Conservation (phyloP, 2,888 invertebrate genomes). For the Spisula solida region DNA sequence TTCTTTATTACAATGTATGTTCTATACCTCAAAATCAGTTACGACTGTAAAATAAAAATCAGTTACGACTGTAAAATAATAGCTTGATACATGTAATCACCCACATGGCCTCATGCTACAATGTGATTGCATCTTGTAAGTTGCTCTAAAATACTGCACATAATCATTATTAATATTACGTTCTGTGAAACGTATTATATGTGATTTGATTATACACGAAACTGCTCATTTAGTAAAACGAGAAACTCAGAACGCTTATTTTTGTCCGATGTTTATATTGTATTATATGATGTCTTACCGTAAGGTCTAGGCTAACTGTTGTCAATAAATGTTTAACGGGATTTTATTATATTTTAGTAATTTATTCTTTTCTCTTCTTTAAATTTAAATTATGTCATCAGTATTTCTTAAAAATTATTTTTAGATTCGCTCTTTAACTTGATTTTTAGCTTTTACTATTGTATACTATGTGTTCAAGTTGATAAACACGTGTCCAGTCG, state of each 20-base stretch:
- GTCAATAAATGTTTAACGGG: background rate
- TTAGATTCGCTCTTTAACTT: conserved; percentile 6
- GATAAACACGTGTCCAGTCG: background rate
- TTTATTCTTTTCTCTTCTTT: conserved; percentile 15
- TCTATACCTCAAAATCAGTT: no score
- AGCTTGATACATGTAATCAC: no score
- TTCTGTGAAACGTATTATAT: no score
- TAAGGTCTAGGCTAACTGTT: conserved; percentile 2
- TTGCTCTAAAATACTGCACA: no score
- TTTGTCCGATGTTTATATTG: conserved; percentile 14
- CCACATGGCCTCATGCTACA: no score
- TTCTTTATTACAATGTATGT: no score
- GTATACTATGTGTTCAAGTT: conserved; percentile 1
- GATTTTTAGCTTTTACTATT: conserved; percentile 33
- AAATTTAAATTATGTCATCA: conserved; percentile 17
- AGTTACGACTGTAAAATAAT: no score
- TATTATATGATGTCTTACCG: conserved; percentile 6
- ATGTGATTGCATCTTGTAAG: no score
- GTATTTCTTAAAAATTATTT: conserved; percentile 15
- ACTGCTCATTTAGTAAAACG: background rate
- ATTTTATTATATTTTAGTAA: conserved; percentile 11
- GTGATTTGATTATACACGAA: background rate
- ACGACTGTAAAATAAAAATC: no score
- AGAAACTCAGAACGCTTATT: background rate
- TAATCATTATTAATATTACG: no score